These are phyloP conservation scores for Crotalus helleri DNA, from an alignment of 2,113 vertebrate species.

Conservation along the genomic window DNA sequence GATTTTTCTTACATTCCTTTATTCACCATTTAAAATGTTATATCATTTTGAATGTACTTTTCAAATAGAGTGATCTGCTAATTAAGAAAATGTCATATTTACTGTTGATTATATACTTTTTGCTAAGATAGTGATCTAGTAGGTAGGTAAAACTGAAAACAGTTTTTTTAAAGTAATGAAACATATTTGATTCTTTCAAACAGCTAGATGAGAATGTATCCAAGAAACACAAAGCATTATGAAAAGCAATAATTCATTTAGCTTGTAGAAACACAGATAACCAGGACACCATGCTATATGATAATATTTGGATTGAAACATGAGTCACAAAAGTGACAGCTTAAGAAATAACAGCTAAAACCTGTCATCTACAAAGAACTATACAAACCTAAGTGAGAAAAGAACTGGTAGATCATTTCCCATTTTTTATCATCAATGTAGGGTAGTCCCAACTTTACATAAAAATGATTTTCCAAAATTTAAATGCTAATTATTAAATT, in stretches of 20 bases:
- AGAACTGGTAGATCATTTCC: constrained; percentile 27
- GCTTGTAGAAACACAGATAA: constrained; percentile 13
- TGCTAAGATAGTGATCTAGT: constrained; percentile 1
- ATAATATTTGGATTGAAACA: constrained; percentile 26
- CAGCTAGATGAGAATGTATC: constrained; percentile 5
- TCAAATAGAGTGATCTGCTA: not conserved
- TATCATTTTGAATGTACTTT: not conserved
- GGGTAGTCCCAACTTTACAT: not conserved
- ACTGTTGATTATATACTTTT: not conserved
- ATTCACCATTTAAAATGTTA: not conserved
- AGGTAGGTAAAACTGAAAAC: constrained; percentile 3
- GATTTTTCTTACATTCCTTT: not conserved
- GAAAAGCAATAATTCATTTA: constrained; percentile 24
- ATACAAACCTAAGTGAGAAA: accelerated
- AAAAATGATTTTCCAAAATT: not conserved
- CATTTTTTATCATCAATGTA: constrained; percentile 6
- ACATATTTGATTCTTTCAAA: not conserved
- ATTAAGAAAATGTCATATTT: not conserved
- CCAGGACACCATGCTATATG: constrained; percentile 10
- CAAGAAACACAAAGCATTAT: constrained; percentile 22
- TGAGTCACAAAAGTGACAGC: constrained; percentile 23
- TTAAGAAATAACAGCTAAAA: constrained; percentile 28
- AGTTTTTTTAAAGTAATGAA: not conserved
- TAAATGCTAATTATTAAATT: not conserved
- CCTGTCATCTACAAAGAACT: constrained; percentile 11